Evolutionary conservation across 2,888 invertebrate species (phyloP).

Genomic region (Campopleginae sp.): DNA sequence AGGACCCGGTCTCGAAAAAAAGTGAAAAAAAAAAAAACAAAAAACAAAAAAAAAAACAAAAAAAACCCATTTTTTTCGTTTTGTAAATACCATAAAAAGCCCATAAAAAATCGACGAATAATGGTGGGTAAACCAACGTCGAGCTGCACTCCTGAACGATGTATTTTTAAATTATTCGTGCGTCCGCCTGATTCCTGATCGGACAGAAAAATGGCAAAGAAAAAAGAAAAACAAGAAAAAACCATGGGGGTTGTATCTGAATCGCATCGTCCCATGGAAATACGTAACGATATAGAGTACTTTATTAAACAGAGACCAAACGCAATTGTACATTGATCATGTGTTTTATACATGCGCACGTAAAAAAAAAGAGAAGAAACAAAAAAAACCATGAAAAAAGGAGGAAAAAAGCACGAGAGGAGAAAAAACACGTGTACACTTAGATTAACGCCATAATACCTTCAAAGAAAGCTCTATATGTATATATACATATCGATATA

Average conservation of each 20-base stretch:
- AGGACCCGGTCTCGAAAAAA: conserved; percentile 56
- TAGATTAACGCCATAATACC: conserved; percentile 65
- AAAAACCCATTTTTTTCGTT: conserved; percentile 29
- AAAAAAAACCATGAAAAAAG: background rate
- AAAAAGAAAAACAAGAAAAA: conserved; percentile 11
- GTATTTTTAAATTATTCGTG: conserved; percentile 60
- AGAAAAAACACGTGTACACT: conserved; percentile 58
- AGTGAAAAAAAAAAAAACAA: conserved; percentile 40
- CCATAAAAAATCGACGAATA: conserved; percentile 31
- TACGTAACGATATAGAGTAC: conserved; percentile 51
- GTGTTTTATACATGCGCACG: conserved; percentile 72
- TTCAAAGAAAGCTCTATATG: conserved; percentile 60
- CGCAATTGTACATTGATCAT: conserved; percentile 71
- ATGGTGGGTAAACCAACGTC: conserved; percentile 44
- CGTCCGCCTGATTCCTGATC: conserved; percentile 51
- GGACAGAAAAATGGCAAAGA: conserved; percentile 26
- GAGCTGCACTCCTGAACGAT: conserved; percentile 61
- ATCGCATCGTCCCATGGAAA: conserved; percentile 57
- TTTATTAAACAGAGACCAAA: conserved; percentile 62
- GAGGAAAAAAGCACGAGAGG: background rate
- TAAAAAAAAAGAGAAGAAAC: conserved; percentile 50
- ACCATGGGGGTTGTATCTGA: conserved; percentile 50
- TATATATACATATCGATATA: conserved; percentile 70
- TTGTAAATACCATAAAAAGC: conserved; percentile 59
- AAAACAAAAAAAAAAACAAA: conserved; percentile 29